Percentiles rank a stretch among this genome's conserved stretches.
phyloP scores from a whole-genome alignment of 2,888 invertebrate species.

The Luperina nickerlii region DNA sequence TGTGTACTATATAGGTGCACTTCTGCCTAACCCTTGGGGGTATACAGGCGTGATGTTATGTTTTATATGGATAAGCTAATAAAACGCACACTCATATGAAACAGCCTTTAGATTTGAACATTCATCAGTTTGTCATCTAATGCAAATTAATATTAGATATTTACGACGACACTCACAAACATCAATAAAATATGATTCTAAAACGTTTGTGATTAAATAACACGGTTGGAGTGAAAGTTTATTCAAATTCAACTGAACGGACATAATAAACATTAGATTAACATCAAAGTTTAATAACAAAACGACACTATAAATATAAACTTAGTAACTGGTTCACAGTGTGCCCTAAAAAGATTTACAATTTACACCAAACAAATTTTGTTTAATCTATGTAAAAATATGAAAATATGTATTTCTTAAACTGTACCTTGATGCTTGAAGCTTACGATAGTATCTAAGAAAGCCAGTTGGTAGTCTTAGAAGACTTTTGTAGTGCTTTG shows the following conservation, averaged over 20 bases:
- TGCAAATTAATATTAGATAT: not conserved
- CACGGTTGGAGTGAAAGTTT: constrained; percentile 40
- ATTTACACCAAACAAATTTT: constrained; percentile 47
- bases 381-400: constrained; percentile 34
- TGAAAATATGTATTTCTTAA: constrained; percentile 24
- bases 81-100: not conserved
- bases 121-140: constrained; percentile 1
- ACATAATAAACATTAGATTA: constrained; percentile 5
- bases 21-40: no score
- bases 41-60: no score
- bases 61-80: not conserved
- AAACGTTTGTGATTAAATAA: constrained; percentile 10
- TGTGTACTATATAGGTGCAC: no score
- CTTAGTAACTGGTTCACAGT: constrained; percentile 24
- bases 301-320: constrained; percentile 21
- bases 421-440: constrained; percentile 9
- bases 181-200: not conserved
- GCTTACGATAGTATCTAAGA: constrained; percentile 11
- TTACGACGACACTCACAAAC: not conserved
- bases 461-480: constrained; percentile 3
- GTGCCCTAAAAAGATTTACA: constrained; percentile 40
- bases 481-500: not conserved
- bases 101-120: not conserved
- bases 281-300: constrained; percentile 23
- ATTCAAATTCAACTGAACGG: constrained; percentile 32